Conservation (phyloP, 1,140 invertebrate species). For the Portunus trituberculatus region DNA sequence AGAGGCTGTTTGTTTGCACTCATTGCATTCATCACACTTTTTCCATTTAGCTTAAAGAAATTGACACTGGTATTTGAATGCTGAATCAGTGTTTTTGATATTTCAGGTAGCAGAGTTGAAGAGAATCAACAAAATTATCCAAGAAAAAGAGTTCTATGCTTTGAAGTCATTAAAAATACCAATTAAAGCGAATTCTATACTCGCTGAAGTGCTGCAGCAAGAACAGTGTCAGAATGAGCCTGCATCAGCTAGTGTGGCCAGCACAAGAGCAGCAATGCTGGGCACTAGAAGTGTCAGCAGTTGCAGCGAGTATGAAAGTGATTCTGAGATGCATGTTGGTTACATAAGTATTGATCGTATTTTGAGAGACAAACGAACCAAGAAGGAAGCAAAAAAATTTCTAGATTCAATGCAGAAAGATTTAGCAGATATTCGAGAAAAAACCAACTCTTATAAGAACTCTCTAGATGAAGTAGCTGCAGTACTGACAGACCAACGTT, state of each 20-base stretch:
- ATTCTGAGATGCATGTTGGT: conserved; percentile 73
- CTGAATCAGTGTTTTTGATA: not conserved
- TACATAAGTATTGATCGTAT: conserved; percentile 76
- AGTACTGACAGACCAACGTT: conserved; percentile 68
- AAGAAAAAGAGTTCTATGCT: conserved; percentile 75
- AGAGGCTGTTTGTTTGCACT: too few species aligned
- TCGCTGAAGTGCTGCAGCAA: conserved; percentile 68
- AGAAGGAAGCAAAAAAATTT: conserved; percentile 73
- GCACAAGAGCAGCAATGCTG: conserved; percentile 63
- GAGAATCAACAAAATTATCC: conserved; percentile 73
- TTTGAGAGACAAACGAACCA: conserved; percentile 69
- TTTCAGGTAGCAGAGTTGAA: conserved; percentile 74
- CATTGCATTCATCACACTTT: too few species aligned
- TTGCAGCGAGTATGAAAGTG: conserved; percentile 73
- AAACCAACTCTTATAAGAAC: conserved; percentile 70
- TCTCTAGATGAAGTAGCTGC: conserved; percentile 73
- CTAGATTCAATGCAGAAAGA: conserved; percentile 71
- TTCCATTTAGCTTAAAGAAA: too few species aligned
- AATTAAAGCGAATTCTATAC: conserved; percentile 70
- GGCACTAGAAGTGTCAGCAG: conserved; percentile 69
- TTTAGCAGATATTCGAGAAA: conserved; percentile 70
- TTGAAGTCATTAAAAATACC: conserved; percentile 73
- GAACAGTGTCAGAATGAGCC: conserved; percentile 13
- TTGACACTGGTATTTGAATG: not conserved
- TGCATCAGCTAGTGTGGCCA: not conserved